Evolutionary conservation across 1,140 invertebrate species (phyloP), one percentile per base, ranked within the genome.

Genomic region (Ceratosolen fusciceps): DNA sequence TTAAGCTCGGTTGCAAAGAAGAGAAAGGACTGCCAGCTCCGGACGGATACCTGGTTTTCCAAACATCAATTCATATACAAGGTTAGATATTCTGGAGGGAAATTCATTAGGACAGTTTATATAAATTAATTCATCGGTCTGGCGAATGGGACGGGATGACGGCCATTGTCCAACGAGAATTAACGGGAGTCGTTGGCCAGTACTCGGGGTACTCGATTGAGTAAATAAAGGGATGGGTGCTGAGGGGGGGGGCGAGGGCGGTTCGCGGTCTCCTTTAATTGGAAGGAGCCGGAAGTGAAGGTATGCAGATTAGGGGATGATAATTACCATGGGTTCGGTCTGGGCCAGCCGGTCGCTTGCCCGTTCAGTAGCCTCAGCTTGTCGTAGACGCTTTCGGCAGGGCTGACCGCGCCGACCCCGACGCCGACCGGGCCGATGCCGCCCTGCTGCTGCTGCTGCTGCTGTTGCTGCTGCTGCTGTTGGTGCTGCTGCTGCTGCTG

Each of bases 321-420:
- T 24, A 54, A 52, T 83, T 91, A 93, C 93, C 93, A 93, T 26
- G 91, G 90, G 81, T 89, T 91, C 49, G 91, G 91, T 81, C 91
- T 88, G 0, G 93, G 92, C 93, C 91, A 92, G 12, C 90, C 91
- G 86, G 93, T 90, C 88, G 93, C 90, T 82, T 96, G 95, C 2
- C 95, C 95, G 86, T 96, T 96, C 34, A 96, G 92, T 87, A 96
- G 92, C 83, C 95, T 93, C 56, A 97, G 89, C 87, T 96, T 97
- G 86, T 97, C 96, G 89, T 96, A 97, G 82, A 96, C 95, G 52
- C 93, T 93, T 34, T 92, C 91, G 16, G 90, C 88, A 5, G 90
- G 90, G 83, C 87, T 90, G 34, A 84, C 85, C 29, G 88, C 88
- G 52, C 88, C 90, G 85, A 91, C 83, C 81, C 91, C 85, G 52